phyloP scores from a whole-genome alignment of 2,797 vertebrate genomes.

The Ctenochaetus hawaiiensis region DNA sequence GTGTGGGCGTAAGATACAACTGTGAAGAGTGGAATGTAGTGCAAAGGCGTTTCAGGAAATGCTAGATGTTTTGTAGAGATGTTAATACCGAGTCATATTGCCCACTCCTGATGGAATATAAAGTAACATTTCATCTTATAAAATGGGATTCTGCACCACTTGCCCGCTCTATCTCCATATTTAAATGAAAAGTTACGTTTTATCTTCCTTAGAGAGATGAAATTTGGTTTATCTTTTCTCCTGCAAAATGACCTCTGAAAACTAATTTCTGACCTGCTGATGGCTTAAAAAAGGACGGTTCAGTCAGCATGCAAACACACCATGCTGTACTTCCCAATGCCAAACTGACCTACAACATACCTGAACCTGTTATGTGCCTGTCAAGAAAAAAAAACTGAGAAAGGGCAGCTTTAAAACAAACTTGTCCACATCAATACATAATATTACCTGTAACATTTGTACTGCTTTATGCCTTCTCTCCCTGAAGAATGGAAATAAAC shows the following conservation, averaged over 20 bases:
- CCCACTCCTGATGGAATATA: slow-evolving; percentile 3
- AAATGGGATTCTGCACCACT: slow-evolving; percentile 22
- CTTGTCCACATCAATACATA: slow-evolving; percentile 16
- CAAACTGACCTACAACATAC: slow-evolving; percentile 1
- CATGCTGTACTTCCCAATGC: background rate
- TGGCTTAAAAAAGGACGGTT: background rate
- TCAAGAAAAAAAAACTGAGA: background rate
- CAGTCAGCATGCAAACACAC: background rate
- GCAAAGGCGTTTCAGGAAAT: slow-evolving; percentile 1
- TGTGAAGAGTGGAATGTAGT: slow-evolving; percentile 1
- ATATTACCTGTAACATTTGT: slow-evolving; percentile 23
- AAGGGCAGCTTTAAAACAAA: slow-evolving; percentile 2
- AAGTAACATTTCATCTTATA: slow-evolving; percentile 18
- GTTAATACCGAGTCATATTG: slow-evolving; percentile 11
- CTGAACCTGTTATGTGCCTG: background rate
- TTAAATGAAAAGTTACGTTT: slow-evolving; percentile 19
- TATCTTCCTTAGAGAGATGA: slow-evolving; percentile 23
- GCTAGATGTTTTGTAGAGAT: slow-evolving; percentile 26
- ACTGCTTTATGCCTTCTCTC: slow-evolving; percentile 22
- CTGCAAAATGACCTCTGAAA: slow-evolving; percentile 14
- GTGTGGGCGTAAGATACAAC: slow-evolving; percentile 21
- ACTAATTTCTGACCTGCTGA: background rate
- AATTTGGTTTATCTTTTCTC: slow-evolving; percentile 7
- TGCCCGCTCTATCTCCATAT: background rate
- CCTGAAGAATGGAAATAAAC: slow-evolving; percentile 31